Conservation (phyloP, 2,797 vertebrate species). For the Channa striata region DNA sequence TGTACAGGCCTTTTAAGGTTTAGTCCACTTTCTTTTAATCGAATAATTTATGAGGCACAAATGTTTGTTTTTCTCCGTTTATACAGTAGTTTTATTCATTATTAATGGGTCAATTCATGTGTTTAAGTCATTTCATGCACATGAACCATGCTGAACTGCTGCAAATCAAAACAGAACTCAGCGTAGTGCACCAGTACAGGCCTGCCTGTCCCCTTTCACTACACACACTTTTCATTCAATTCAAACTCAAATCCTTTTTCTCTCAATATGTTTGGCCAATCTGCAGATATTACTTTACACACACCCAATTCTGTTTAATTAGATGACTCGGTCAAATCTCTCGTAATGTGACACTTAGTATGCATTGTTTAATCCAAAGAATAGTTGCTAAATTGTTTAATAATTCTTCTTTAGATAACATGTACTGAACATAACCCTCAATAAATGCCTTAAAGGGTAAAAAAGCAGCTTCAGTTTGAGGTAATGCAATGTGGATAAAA, state of each 20-base stretch:
- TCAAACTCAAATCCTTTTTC: conserved; percentile 45
- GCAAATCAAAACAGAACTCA: conserved; percentile 50
- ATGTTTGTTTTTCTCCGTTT: conserved; percentile 51
- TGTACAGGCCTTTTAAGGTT: conserved; percentile 56
- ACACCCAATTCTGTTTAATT: conserved; percentile 12
- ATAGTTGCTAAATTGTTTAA: conserved; percentile 33
- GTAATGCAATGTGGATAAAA: conserved; percentile 18
- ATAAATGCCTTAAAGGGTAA: conserved; percentile 2
- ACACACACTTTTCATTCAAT: conserved; percentile 31
- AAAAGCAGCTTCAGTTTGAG: conserved; percentile 11
- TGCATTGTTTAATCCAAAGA: conserved; percentile 3
- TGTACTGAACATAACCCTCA: conserved; percentile 23
- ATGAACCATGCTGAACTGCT: conserved; percentile 50
- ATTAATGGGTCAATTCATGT: conserved; percentile 73
- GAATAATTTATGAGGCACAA: conserved; percentile 63
- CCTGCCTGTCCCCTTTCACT: conserved; percentile 29
- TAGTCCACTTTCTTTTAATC: conserved; percentile 53
- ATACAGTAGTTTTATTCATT: conserved; percentile 63
- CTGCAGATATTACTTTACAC: conserved; percentile 32
- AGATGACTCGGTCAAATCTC: conserved; percentile 1
- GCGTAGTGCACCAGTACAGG: conserved; percentile 36
- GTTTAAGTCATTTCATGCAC: conserved; percentile 66
- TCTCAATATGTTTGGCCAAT: conserved; percentile 35
- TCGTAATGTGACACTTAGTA: not conserved
- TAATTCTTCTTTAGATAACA: conserved; percentile 1